These are phyloP conservation scores for Eulemur rufifrons DNA, from an alignment of 2,113 vertebrate species.

Conservation along the genomic window DNA sequence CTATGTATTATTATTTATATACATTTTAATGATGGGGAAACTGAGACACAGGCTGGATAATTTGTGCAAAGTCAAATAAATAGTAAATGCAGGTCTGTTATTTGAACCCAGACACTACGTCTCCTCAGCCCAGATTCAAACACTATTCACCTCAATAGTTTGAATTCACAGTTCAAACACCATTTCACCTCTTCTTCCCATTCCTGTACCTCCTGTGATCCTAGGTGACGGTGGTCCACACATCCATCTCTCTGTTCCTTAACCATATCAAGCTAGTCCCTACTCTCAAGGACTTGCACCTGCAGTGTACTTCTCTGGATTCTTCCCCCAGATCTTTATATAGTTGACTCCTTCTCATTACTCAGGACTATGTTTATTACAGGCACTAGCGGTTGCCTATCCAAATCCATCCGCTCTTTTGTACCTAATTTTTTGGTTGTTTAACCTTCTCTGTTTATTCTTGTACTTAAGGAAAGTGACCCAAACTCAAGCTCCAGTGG, in stretches of 20 bases:
- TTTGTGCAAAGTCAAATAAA: slow-evolving; percentile 27
- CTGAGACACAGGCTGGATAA: not conserved
- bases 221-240: not conserved
- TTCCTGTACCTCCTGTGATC: not conserved
- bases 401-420: not conserved
- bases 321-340: not conserved
- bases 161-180: no score
- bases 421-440: not conserved
- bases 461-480: not conserved
- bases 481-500: not conserved
- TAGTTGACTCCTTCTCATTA: not conserved
- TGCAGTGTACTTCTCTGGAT: not conserved
- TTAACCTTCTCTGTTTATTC: not conserved
- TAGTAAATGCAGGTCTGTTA: not conserved
- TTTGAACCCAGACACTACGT: not conserved
- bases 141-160: not conserved
- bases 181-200: not conserved
- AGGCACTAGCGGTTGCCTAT: not conserved
- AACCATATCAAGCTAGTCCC: not conserved
- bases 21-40: not conserved
- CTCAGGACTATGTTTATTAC: not conserved
- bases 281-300: not conserved
- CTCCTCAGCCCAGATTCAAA: not conserved
- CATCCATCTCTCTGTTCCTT: not conserved
- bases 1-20: not conserved